Percentiles rank a stretch among this genome's conserved stretches.
Evolutionary conservation across 2,888 invertebrate species (phyloP).

Genomic region (Anagyrus pseudococci): DNA sequence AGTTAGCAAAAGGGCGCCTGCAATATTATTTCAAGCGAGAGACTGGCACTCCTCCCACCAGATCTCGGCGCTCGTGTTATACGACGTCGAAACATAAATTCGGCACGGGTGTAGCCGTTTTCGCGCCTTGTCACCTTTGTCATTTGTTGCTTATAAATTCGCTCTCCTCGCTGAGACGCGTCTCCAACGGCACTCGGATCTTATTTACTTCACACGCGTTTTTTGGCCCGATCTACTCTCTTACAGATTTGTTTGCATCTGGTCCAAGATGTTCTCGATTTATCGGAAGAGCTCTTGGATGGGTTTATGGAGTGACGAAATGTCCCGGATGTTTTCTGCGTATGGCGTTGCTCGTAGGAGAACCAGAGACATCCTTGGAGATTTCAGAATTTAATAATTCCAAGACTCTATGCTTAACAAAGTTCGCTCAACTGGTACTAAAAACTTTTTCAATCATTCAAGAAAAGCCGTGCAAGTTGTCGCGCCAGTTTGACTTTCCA

Average conservation of each 20-base stretch:
- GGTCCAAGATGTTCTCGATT: background rate
- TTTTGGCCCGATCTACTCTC: no score
- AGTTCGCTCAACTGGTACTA: no score
- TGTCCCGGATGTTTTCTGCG: background rate
- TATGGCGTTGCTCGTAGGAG: no score
- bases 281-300: background rate
- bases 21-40: slow-evolving; percentile 36
- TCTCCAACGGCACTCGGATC: background rate
- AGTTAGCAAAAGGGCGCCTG: no score
- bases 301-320: background rate
- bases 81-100: slow-evolving; percentile 56
- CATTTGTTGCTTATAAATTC: slow-evolving; percentile 60
- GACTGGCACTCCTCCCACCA: slow-evolving; percentile 10
- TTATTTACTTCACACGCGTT: background rate
- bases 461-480: no score
- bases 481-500: no score
- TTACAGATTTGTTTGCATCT: background rate
- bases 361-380: no score
- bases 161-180: slow-evolving; percentile 25
- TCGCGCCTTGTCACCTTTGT: slow-evolving; percentile 59
- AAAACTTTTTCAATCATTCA: no score
- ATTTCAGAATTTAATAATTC: no score
- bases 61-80: slow-evolving; percentile 2
- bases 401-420: no score
- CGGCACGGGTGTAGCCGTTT: slow-evolving; percentile 51